Base-by-base conservation (phyloP, 2,797 vertebrate species). In the Clarias fuscus region DNA sequence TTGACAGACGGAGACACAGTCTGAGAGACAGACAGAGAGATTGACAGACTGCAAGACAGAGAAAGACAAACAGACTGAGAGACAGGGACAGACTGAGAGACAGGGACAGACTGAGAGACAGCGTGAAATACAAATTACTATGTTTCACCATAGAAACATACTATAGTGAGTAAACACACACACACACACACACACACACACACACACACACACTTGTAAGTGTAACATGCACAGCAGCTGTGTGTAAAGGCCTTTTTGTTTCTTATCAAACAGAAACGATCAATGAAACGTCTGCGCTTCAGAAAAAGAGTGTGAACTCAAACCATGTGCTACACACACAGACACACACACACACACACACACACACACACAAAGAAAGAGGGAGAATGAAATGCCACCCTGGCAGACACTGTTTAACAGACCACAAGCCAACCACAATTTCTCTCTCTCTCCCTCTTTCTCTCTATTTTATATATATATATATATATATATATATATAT, bases 331-430 rank as follows among this genome's bases (percentile, higher is more conserved):
- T 30, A 30, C 30, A 30, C 30, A 30, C 30, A 30, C 30, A 30
- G 30, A 30, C 30, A 30, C 61, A 78, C 76, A 82, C 68, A 68
- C 59, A 77, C 78, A 68, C 68, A 82, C 77, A 58, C 77, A 88
- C 84, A 43, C 24, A 88, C 65, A 88, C 85, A 88, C 37, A 88
- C 73, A 85, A 15, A 10, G 15, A 71, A 56, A 79, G 24, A 43
- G 48, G 84, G 30, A 87, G 83, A n/a, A 68, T 86, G 83, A 87
- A 82, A 87, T 87, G 87, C 87, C 88, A 90, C 76, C 84, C 84
- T 88, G 88, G 84, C 88, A 87, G 84, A 85, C 77, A 88, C 72
- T 53, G 71, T 64, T 76, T 67, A 82, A 88, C n/a, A 84, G 84
- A 72, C 79, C 84, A 76, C 27, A 77, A 85, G 71, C 86, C 73